A percentile compares a stretch with the other conserved stretches of the same genome.
Evolutionary conservation across 2,797 vertebrate species (phyloP).

Genomic region (Neosalanx taihuensis): DNA sequence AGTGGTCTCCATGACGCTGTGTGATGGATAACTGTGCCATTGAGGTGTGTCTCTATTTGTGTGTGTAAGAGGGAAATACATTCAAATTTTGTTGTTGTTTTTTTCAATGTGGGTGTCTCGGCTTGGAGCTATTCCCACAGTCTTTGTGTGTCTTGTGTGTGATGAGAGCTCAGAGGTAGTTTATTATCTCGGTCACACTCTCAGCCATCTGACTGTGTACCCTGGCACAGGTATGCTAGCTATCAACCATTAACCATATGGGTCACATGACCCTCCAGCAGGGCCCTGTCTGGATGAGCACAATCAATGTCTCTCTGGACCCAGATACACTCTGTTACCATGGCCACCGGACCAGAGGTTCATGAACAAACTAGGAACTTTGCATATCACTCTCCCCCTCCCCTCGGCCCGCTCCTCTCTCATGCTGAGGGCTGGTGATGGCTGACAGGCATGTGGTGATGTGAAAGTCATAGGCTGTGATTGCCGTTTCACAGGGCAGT

Average conservation of each 20-base stretch:
- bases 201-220: constrained; percentile 5
- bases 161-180: not conserved
- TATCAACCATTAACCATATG: constrained; percentile 37
- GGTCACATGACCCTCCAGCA: constrained; percentile 12
- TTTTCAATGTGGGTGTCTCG: not conserved
- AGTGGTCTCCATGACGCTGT: not conserved
- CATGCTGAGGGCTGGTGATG: no score
- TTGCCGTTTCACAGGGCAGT: no score
- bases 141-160: not conserved
- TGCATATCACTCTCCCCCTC: not conserved
- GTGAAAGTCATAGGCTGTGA: no score
- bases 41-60: not conserved
- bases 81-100: no score
- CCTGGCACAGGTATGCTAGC: constrained; percentile 16
- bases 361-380: no score
- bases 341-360: constrained; percentile 29
- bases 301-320: no score
- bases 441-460: no score
- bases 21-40: no score
- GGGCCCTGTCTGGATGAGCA: no score
- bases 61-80: not conserved
- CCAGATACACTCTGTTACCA: no score
- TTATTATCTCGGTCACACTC: not conserved
- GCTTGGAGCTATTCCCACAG: no score
- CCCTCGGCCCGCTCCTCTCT: not conserved